phyloP scores from a whole-genome alignment of 2,113 vertebrate species.

The Lycocorax pyrrhopterus region DNA sequence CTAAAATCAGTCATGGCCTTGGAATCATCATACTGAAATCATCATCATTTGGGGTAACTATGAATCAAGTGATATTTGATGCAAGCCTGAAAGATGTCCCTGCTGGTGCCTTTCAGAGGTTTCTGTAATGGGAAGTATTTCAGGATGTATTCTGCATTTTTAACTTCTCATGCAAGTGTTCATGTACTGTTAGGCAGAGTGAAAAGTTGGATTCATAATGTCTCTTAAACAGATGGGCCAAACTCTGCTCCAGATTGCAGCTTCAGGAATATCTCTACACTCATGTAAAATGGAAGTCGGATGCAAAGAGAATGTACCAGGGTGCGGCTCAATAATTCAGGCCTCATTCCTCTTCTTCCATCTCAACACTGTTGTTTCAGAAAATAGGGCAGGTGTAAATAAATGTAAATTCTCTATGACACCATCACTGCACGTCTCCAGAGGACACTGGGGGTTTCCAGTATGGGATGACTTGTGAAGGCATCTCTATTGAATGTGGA shows the following conservation, averaged over 20 bases:
- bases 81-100: neutral
- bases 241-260: neutral
- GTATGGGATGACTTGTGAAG: neutral
- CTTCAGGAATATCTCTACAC: neutral
- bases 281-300: neutral
- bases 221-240: neutral
- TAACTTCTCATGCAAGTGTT: neutral
- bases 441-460: neutral
- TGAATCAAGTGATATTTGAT: neutral
- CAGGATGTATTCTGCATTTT: neutral
- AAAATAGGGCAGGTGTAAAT: neutral
- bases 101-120: neutral
- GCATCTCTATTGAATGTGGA: neutral
- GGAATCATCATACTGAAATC: neutral
- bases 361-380: neutral
- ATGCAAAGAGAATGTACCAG: neutral
- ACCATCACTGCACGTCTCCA: neutral
- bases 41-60: neutral
- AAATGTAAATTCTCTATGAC: rapidly evolving
- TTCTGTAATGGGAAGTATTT: neutral
- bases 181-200: neutral
- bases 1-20: neutral
- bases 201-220: neutral
- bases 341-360: neutral
- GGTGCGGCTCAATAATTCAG: neutral